Percentiles rank a stretch among this genome's conserved stretches.
Evolutionary conservation across 2,797 vertebrate species (phyloP).

Genomic region (Fistularia commersonii): DNA sequence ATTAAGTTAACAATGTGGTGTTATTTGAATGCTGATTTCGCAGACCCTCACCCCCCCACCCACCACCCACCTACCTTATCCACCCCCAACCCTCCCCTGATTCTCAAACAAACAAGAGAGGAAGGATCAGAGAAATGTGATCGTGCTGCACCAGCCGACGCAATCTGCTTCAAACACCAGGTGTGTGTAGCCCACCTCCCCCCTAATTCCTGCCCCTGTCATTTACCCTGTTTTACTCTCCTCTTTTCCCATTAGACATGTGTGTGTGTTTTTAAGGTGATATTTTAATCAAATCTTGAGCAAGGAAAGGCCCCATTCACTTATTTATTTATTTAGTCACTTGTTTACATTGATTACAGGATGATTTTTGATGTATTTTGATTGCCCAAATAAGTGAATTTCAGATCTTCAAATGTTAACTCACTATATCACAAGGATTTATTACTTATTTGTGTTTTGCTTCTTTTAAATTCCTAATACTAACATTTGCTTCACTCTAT

Average conservation of each 20-base stretch:
- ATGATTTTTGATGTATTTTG: too few species aligned
- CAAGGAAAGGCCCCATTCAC: too few species aligned
- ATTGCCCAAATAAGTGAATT: too few species aligned
- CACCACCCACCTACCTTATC: slow-evolving; percentile 30
- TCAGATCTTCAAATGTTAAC: too few species aligned
- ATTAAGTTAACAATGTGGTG: slow-evolving; percentile 99
- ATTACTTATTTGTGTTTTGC: slow-evolving; percentile 67
- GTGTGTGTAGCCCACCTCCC: slow-evolving; percentile 98
- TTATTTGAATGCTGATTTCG: slow-evolving; percentile 99
- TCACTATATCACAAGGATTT: too few species aligned
- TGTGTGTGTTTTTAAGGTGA: too few species aligned
- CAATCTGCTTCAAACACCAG: slow-evolving; percentile 99
- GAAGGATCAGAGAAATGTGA: slow-evolving; percentile 94
- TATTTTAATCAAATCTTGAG: too few species aligned
- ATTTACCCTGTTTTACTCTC: slow-evolving; percentile 27
- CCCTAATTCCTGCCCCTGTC: slow-evolving; percentile 95
- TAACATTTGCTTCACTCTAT: too few species aligned
- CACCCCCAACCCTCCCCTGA: slow-evolving; percentile 76
- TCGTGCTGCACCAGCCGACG: slow-evolving; percentile 98
- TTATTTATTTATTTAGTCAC: too few species aligned
- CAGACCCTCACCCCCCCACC: slow-evolving; percentile 81
- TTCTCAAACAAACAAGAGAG: slow-evolving; percentile 85
- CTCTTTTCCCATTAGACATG: too few species aligned
- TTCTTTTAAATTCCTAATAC: slow-evolving; percentile 71
- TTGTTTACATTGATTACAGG: too few species aligned